Conservation (phyloP, 2,888 invertebrate species). For the Seira musarum region DNA sequence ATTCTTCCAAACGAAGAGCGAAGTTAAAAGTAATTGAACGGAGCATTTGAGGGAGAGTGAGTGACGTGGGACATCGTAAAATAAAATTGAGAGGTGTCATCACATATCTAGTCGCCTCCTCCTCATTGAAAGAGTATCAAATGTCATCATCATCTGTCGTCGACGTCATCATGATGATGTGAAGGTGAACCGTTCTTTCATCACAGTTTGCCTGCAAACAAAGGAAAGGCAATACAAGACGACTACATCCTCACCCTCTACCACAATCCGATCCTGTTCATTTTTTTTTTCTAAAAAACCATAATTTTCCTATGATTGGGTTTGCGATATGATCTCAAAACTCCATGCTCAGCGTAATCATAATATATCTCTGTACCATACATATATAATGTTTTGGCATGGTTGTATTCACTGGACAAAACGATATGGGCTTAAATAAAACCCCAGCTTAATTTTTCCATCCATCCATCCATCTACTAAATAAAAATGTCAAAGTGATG, state of each 20-base stretch:
- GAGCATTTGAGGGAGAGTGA: background rate
- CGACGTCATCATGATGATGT: background rate
- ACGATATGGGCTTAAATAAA: background rate
- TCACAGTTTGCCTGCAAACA: no score
- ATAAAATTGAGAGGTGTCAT: conserved; percentile 7
- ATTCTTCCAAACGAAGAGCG: background rate
- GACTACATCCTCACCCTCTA: background rate
- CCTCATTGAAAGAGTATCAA: background rate
- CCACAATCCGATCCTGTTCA: background rate
- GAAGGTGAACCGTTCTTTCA: background rate
- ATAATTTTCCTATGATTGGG: no score
- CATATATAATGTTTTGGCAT: background rate
- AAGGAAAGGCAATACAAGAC: background rate
- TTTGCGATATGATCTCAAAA: no score
- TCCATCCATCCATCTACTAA: no score
- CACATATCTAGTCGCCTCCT: background rate
- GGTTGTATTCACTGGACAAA: background rate
- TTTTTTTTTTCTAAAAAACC: no score
- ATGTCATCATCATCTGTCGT: conserved; percentile 3
- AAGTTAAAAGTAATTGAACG: background rate
- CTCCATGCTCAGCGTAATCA: no score
- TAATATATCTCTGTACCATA: background rate
- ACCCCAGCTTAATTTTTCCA: background rate
- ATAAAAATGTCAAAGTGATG: no score
- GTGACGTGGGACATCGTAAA: background rate